Conservation (phyloP, 2,113 vertebrate species). For the Pollimyrus isidori region DNA sequence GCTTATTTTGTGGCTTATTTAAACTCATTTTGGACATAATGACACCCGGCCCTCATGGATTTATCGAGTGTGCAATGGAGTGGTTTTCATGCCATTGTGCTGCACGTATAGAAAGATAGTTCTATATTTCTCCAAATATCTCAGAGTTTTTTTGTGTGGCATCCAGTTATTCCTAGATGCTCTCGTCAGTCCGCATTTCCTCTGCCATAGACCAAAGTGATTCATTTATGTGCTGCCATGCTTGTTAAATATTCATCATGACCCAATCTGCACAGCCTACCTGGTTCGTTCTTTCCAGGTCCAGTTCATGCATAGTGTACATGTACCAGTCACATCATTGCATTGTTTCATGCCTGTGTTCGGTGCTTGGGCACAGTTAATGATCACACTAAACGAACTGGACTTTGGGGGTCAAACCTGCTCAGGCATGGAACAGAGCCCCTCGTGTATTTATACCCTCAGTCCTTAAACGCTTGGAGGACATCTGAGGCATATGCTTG, state of each 20-base stretch:
- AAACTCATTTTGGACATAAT: not conserved
- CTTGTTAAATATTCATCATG: not conserved
- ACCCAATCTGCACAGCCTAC: not conserved
- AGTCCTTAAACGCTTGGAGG: not conserved
- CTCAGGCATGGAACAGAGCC: not conserved
- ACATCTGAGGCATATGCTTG: not conserved
- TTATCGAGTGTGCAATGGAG: not conserved
- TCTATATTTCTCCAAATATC: not conserved
- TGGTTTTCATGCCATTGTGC: not conserved
- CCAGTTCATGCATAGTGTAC: not conserved
- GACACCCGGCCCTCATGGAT: not conserved
- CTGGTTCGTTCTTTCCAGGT: not conserved
- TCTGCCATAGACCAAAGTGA: not conserved
- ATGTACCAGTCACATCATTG: not conserved
- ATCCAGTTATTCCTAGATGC: not conserved
- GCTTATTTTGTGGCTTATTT: not conserved
- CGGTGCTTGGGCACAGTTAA: not conserved
- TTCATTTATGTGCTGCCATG: not conserved
- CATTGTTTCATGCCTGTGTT: not conserved
- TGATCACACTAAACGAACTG: not conserved
- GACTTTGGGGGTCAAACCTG: not conserved
- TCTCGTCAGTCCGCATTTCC: not conserved
- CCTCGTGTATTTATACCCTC: not conserved
- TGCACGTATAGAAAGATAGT: not conserved
- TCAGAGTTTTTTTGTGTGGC: not conserved